Conservation (phyloP, 2,797 vertebrate species). For the Sebastes diploproa region DNA sequence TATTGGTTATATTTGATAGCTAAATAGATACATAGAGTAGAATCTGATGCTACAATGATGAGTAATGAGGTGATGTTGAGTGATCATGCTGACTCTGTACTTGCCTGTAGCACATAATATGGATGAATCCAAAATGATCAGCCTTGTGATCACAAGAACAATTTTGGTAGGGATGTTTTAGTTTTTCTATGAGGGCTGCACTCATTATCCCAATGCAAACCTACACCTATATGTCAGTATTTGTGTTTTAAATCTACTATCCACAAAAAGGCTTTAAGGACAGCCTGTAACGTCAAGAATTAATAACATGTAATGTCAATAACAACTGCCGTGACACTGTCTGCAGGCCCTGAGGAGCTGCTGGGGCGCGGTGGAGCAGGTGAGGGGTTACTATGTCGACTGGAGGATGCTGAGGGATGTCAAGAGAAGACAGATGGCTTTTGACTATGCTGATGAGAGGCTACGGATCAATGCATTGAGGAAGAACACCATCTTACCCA, state of each 20-base stretch:
- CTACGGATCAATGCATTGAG: slow-evolving; percentile 92
- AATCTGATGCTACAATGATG: not conserved
- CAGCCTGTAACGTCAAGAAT: not conserved
- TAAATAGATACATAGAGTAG: not conserved
- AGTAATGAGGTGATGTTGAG: not conserved
- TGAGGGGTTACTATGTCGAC: slow-evolving; percentile 89
- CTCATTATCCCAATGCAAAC: not conserved
- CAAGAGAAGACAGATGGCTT: slow-evolving; percentile 91
- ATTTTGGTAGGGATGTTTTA: not conserved
- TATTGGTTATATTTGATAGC: not conserved
- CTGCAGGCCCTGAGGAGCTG: slow-evolving; percentile 75
- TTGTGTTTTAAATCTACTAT: not conserved
- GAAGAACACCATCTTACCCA: slow-evolving; percentile 94
- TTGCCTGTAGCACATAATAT: not conserved
- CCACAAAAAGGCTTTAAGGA: not conserved
- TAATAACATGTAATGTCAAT: not conserved
- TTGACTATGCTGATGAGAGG: slow-evolving; percentile 90
- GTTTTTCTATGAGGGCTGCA: no score
- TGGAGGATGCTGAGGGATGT: slow-evolving; percentile 96
- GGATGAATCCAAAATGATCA: not conserved
- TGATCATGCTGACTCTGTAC: not conserved
- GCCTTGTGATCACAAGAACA: not conserved
- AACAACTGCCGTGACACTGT: not conserved
- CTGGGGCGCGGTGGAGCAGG: slow-evolving; percentile 77
- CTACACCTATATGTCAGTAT: not conserved